Evolutionary conservation across 2,113 vertebrate genomes (phyloP).

Genomic region (Panthera uncia): DNA sequence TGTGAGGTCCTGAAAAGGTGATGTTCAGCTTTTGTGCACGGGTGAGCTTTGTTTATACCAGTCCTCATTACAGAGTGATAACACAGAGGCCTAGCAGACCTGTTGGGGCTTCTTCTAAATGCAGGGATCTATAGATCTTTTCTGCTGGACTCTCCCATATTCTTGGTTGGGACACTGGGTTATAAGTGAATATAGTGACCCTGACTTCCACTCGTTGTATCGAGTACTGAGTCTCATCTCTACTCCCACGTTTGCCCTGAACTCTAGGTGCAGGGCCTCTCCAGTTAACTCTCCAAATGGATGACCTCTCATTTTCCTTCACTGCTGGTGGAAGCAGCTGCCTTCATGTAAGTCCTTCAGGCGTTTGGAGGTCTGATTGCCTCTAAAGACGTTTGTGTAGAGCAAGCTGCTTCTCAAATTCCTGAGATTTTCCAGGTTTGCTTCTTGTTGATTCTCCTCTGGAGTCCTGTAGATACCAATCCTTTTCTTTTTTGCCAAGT

Average conservation of each 20-base stretch:
- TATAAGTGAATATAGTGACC: background rate
- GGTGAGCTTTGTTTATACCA: background rate
- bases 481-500: background rate
- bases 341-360: background rate
- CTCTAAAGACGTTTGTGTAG: background rate
- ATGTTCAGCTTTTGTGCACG: background rate
- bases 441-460: background rate
- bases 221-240: background rate
- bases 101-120: background rate
- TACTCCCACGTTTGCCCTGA: background rate
- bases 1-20: background rate
- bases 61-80: background rate
- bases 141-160: background rate
- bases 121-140: background rate
- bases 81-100: background rate
- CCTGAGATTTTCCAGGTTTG: background rate
- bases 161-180: background rate
- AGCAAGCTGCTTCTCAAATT: background rate
- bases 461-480: accelerated
- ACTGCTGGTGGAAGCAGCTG: background rate
- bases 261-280: background rate
- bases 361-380: background rate
- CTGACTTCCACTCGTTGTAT: background rate
- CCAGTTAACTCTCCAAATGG: background rate
- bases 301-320: background rate